Evolutionary conservation across 2,113 vertebrate genomes (phyloP).

Genomic region (Furnarius figulus): DNA sequence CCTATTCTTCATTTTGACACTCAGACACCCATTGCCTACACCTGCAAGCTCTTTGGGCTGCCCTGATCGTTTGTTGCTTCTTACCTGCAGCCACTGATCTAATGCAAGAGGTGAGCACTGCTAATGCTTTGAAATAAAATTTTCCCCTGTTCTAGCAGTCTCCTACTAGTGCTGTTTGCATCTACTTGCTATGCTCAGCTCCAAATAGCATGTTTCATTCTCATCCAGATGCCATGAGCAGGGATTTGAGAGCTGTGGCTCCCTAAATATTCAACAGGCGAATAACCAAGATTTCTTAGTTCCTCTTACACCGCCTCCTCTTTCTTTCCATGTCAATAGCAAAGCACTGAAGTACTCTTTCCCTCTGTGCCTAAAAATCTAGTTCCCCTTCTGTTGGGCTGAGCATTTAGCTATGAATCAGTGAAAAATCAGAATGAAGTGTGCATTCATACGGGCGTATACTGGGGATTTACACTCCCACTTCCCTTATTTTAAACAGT

Average conservation of each 20-base stretch:
- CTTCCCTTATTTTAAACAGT: slow-evolving; percentile 53
- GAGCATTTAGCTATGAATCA: slow-evolving; percentile 50
- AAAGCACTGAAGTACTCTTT: slow-evolving; percentile 19
- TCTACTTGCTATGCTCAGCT: background rate
- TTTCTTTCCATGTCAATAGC: slow-evolving; percentile 28
- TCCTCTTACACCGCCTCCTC: slow-evolving; percentile 28
- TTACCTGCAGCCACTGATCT: background rate
- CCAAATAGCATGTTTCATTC: background rate
- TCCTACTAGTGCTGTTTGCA: background rate
- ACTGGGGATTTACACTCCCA: slow-evolving; percentile 56
- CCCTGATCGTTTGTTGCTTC: background rate
- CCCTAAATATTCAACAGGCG: slow-evolving; percentile 34
- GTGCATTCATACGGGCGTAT: slow-evolving; percentile 13
- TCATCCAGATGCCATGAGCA: background rate
- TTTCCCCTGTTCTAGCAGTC: background rate
- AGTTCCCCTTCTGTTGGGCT: slow-evolving; percentile 44
- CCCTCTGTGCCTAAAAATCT: background rate
- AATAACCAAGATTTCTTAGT: slow-evolving; percentile 37
- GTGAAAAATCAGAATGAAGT: slow-evolving; percentile 64
- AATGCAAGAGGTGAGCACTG: fast-evolving
- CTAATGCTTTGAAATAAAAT: background rate
- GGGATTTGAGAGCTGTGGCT: background rate
- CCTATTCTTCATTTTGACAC: background rate
- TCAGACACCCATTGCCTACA: fast-evolving
- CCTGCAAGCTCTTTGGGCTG: background rate